Evolutionary conservation across 2,888 invertebrate species (phyloP).

Genomic region (Scelioninae gen. 1): DNA sequence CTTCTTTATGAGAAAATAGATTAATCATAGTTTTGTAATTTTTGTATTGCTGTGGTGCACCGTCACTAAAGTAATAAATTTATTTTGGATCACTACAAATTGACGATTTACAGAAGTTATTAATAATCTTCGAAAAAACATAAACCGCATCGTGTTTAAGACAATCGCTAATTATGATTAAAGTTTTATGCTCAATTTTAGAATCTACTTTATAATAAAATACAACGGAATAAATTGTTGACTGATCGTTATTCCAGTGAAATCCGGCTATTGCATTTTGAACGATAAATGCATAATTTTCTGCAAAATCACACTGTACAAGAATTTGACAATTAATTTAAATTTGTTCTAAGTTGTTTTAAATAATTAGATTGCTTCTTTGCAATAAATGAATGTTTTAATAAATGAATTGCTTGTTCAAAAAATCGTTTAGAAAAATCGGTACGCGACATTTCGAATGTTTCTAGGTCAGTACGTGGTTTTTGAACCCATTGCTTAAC

Average conservation of each 20-base stretch:
- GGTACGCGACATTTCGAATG: constrained; percentile 1
- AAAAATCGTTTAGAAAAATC: constrained; percentile 20
- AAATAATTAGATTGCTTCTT: constrained; percentile 22
- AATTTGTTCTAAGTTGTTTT: constrained; percentile 11
- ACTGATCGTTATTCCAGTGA: constrained; percentile 42
- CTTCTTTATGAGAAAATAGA: constrained; percentile 13
- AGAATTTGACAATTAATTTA: constrained; percentile 26
- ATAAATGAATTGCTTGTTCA: too few species aligned
- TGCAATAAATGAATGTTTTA: constrained; percentile 34
- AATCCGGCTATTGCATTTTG: constrained; percentile 43
- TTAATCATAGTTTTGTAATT: constrained; percentile 49
- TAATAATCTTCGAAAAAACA: constrained; percentile 28
- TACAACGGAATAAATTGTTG: constrained; percentile 24
- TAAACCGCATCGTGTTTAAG: constrained; percentile 50
- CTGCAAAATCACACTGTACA: constrained; percentile 49
- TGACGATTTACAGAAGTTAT: constrained; percentile 20
- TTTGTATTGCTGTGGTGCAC: constrained; percentile 56
- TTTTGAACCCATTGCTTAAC: constrained; percentile 42
- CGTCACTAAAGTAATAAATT: constrained; percentile 39
- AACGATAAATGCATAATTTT: constrained; percentile 42
- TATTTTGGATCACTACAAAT: constrained; percentile 11
- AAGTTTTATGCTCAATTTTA: constrained; percentile 20
- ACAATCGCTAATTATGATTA: constrained; percentile 43
- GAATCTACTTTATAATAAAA: constrained; percentile 13
- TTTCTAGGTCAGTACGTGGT: constrained; percentile 10